Evolutionary conservation across 2,113 vertebrate genomes (phyloP).

Genomic region (Notarius lentiginosus): DNA sequence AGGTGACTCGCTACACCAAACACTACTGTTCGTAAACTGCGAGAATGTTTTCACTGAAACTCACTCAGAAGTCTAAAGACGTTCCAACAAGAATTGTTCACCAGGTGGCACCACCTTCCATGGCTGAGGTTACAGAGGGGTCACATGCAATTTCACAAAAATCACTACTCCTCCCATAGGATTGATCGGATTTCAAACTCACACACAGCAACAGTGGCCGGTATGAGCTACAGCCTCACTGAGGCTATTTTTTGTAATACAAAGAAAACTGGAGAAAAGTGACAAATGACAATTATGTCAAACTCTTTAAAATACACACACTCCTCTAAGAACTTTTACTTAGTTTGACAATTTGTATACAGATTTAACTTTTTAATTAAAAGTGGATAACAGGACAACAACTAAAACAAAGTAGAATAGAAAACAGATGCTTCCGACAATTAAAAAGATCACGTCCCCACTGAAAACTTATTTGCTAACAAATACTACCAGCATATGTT

Average conservation of each 20-base stretch:
- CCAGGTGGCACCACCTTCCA: too few relatives aligned
- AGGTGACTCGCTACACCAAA: too few relatives aligned
- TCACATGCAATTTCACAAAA: too few relatives aligned
- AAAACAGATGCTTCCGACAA: background rate
- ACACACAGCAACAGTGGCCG: too few relatives aligned
- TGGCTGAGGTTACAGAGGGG: too few relatives aligned
- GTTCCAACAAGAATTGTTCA: too few relatives aligned
- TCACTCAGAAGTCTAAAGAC: too few relatives aligned
- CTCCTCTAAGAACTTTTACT: background rate
- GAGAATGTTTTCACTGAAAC: too few relatives aligned
- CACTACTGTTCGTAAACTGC: too few relatives aligned
- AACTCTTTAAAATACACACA: background rate
- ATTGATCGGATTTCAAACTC: too few relatives aligned
- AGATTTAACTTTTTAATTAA: constrained; percentile 13
- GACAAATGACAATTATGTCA: background rate
- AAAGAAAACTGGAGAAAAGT: background rate
- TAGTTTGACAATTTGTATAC: background rate
- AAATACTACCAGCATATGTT: background rate
- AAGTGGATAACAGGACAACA: constrained; percentile 18
- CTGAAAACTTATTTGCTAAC: constrained; percentile 34
- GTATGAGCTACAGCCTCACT: too few relatives aligned
- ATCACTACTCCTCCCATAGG: too few relatives aligned
- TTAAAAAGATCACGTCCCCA: constrained; percentile 31
- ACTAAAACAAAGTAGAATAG: background rate
- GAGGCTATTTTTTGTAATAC: background rate